Percentiles rank a stretch among this genome's conserved stretches.
Evolutionary conservation across 2,888 invertebrate species (phyloP).

Genomic region (Epirrita christyi): DNA sequence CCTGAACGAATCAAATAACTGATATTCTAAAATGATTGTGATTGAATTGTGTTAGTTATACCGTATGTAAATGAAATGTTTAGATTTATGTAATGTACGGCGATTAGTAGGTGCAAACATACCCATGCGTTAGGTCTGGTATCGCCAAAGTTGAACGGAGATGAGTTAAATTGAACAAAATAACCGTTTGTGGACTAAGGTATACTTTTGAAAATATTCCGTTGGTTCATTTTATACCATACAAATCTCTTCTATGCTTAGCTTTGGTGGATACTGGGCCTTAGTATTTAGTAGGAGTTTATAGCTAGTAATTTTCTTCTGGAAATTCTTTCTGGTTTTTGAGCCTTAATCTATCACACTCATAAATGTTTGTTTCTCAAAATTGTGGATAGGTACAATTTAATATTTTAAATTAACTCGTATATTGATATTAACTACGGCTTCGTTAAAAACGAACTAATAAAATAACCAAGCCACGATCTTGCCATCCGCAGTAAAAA

Average conservation of each 20-base stretch:
- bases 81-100: conserved; percentile 46
- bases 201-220: not conserved
- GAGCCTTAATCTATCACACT: not conserved
- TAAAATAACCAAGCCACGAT: not conserved
- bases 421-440: not conserved
- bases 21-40: conserved; percentile 84
- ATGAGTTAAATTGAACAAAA: not conserved
- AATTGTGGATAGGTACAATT: not conserved
- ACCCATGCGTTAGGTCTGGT: not conserved
- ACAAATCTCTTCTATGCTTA: not conserved
- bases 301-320: conserved; percentile 6
- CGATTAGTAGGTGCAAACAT: conserved; percentile 10
- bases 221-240: not conserved
- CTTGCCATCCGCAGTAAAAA: not conserved
- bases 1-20: conserved; percentile 78
- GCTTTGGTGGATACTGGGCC: not conserved
- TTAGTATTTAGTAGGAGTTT: not conserved
- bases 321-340: not conserved
- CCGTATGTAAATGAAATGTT: conserved; percentile 54
- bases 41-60: conserved; percentile 81
- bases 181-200: not conserved
- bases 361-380: not conserved
- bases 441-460: not conserved
- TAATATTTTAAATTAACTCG: not conserved
- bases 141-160: not conserved